These are phyloP conservation scores for Apeira syringaria DNA, from an alignment of 2,888 invertebrate genomes.

Conservation along the genomic window DNA sequence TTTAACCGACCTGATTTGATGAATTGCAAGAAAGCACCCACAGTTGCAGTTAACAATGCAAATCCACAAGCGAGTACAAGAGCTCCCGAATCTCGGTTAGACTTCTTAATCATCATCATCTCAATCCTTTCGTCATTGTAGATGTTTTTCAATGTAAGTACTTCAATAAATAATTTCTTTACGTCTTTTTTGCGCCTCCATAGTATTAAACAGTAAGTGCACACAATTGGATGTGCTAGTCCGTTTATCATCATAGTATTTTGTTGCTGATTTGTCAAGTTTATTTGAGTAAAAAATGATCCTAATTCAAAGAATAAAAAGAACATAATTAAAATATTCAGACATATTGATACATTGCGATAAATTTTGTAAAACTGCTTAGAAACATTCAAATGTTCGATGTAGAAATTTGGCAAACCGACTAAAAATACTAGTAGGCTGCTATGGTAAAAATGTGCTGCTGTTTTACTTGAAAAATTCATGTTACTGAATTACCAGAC, in stretches of 20 bases:
- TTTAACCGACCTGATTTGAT: slow-evolving; percentile 22
- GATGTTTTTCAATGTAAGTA: slow-evolving; percentile 10
- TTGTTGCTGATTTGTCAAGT: slow-evolving; percentile 22
- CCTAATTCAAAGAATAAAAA: slow-evolving; percentile 17
- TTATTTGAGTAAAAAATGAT: slow-evolving; percentile 20
- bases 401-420: slow-evolving; percentile 28
- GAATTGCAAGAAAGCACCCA: slow-evolving; percentile 14
- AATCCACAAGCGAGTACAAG: slow-evolving; percentile 13
- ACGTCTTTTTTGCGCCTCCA: slow-evolving; percentile 6
- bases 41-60: slow-evolving; percentile 10
- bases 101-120: slow-evolving; percentile 16
- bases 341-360: slow-evolving; percentile 4
- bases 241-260: slow-evolving; percentile 19
- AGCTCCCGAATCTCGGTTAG: slow-evolving; percentile 8
- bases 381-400: slow-evolving; percentile 14
- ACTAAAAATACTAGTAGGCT: slow-evolving; percentile 17
- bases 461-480: slow-evolving; percentile 21
- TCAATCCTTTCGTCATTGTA: slow-evolving; percentile 21
- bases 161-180: slow-evolving; percentile 10
- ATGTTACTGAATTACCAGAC: no score
- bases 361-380: slow-evolving; percentile 12
- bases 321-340: background rate
- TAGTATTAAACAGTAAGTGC: slow-evolving; percentile 10
- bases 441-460: slow-evolving; percentile 17
- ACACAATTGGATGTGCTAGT: slow-evolving; percentile 16